Evolutionary conservation across 2,113 vertebrate genomes (phyloP), one percentile per base, ranked within the genome.

Genomic region (Pteronura brasiliensis): DNA sequence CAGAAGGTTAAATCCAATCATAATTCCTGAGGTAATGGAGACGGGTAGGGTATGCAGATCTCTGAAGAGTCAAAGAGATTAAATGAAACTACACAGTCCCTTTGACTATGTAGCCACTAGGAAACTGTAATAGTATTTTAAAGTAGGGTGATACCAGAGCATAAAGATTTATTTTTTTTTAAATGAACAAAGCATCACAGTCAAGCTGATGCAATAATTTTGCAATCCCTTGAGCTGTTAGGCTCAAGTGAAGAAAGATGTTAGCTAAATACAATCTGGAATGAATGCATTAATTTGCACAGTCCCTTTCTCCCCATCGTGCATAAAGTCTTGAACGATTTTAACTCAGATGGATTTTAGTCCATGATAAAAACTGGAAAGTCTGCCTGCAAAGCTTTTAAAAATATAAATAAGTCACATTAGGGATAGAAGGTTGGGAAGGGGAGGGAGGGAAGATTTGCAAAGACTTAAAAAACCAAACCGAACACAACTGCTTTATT

Each of bases 1-100:
- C 82, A 93, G 96, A 90, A 97, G 95, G 96, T 96, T 98, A 98
- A 99, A 99, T 97, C 93, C 88, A 98, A 97, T 98, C 96, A 98
- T 93, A 98, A 90, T 88, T 97, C 80, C 82, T 96, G 86, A 95
- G 96, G 95, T 98, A 98, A 98, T 97, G 93, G 88, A 96, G 83
- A 63, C 34, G 67, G 93, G 96, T 95, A 95, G 97, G 97, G 80
- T 96, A 98, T 98, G 97, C 88, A 98, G 97, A 98, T 97, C 84
- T 97, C 55, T 25, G 96, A 98, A 98, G 97, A 98, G 91, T 72
- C 83, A 93, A 98, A 97, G 81, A 91, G 92, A 98, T 98, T 98
- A 98, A 97, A 97, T 55, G 55, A 97, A 71, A 39, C 69, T 96
- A 95, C 59, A 57, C 31, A 89, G 39, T 34, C 98, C 44, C 79